Base-by-base conservation (phyloP, 2,797 vertebrate species). In the Sebastes iracundus region DNA sequence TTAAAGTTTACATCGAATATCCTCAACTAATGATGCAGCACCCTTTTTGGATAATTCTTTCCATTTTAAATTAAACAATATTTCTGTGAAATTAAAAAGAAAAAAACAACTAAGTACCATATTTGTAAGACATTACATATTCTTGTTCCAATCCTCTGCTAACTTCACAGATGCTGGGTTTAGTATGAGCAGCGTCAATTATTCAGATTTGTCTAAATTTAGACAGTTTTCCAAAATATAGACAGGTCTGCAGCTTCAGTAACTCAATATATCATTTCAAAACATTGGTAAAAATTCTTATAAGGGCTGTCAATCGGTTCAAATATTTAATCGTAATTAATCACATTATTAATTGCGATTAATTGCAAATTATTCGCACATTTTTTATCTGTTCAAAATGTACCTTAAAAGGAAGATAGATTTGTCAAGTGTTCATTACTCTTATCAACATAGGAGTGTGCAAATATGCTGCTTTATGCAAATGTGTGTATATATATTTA, bases 241-340 rank as follows among this genome's bases (percentile, higher is more conserved):
- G 1, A 23, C 27, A 59, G 25, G 10, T 32, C 20, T 12, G 5
- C 20, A 67, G 73, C 13, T 6, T 67, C n/a, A 49, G 5, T 32
- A 18, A 46, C 42, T 0, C 42, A 46, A 18, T 46, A 18, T 46
- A 46, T 46, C 0, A 46, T 46, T 46, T 46, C 3, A 18, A 46
- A 46, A 18, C 6, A 46, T 4, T 46, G 42, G 42, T 18, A 46
- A 18, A 46, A 46, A 46, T 0, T 46, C 3, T 2, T 46, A 46
- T 18, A 1, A 46, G 42, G 0, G 14, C 42, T 46, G 16, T 46
- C 6, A 18, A 42, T 0, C 14, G 5, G 14, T 42, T 42, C 7
- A 0, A 46, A 46, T 46, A 46, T 46, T 46, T 0, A 46, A 18
- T 46, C 0, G 6, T 1, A 42, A 42, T 42, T 46, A 18, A 2